A percentile compares a stretch with the other conserved stretches of the same genome.
These are phyloP conservation scores for Rhagoletis zephyria DNA, from an alignment of 1,140 invertebrate species.

Conservation along the genomic window DNA sequence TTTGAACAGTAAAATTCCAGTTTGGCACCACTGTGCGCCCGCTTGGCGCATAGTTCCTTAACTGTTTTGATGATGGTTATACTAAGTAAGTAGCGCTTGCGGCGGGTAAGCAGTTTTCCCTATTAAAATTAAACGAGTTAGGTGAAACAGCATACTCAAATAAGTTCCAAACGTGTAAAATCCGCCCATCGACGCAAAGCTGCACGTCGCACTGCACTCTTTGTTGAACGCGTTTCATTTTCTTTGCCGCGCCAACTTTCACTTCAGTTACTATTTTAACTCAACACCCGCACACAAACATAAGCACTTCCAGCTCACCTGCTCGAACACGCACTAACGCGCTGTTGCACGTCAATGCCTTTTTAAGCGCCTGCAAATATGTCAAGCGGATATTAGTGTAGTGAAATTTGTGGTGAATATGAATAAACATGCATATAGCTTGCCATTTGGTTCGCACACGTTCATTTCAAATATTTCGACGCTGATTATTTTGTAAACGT, in stretches of 20 bases:
- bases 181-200: too few species aligned
- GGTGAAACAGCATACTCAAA: background rate
- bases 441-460: background rate
- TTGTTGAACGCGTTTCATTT: background rate
- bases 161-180: too few species aligned
- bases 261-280: constrained; percentile 24
- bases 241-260: constrained; percentile 11
- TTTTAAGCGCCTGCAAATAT: constrained; percentile 42
- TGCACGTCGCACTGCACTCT: too few species aligned
- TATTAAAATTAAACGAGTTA: background rate
- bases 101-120: background rate
- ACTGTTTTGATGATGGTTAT: background rate
- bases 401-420: background rate
- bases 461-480: constrained; percentile 1
- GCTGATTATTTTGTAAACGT: constrained; percentile 26
- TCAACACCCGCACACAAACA: constrained; percentile 10
- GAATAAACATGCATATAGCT: background rate
- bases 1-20: too few species aligned
- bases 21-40: too few species aligned
- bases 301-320: constrained; percentile 9
- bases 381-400: constrained; percentile 3
- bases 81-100: too few species aligned
- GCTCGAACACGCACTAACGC: constrained; percentile 28
- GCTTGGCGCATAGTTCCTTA: too few species aligned
- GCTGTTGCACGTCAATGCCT: background rate